Evolutionary conservation across 2,113 vertebrate species (phyloP), one percentile per base, ranked within the genome.

Genomic region (Pseudorectes ferrugineus): DNA sequence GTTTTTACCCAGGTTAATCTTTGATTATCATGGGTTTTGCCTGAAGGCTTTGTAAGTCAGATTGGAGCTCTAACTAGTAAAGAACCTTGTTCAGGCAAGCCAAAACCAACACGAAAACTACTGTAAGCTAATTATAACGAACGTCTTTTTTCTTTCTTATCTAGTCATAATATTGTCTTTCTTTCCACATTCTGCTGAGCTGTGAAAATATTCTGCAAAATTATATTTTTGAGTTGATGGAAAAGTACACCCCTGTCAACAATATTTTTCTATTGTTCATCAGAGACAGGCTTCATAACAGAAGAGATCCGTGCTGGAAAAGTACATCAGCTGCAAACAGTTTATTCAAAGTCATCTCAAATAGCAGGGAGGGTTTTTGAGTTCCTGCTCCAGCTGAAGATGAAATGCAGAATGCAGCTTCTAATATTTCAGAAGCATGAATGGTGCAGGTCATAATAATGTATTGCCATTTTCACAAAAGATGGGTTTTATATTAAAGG

Each of bases 191-290:
- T 92, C 79, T 93, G 95, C 93, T 92, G 90, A 95, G 91, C 66
- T 88, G 66, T 95, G 93, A 96, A 96, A 96, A 81, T 67, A 91
- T 86, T 95, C 92, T 83, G 29, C 75, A 61, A 45, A 86, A 89
- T 80, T 16, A 67, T 88, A 79, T 88, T 96, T 95, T 89, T 54
- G 68, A 94, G 90, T 48, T 61, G 89, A 89, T 92, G 75, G 93
- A 93, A 95, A 93, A 97, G 95, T 62, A 66, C 58, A 73, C 62
- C 89, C 68, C 14, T 83, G 79, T 88, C 78, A 95, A 85, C 84
- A 76, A 31, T 93, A 63, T 77, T 94, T 90, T 80, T 62, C 80
- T 78, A 67, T 89, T 89, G 89, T 89, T 82, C 71, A 74, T 84
- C 58, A 43, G 88, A 96, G 91, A 89, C 28, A 58, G 72, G 75